Evolutionary conservation across 2,113 vertebrate genomes (phyloP), one percentile per base, ranked within the genome.

Genomic region (Alouatta palliata): DNA sequence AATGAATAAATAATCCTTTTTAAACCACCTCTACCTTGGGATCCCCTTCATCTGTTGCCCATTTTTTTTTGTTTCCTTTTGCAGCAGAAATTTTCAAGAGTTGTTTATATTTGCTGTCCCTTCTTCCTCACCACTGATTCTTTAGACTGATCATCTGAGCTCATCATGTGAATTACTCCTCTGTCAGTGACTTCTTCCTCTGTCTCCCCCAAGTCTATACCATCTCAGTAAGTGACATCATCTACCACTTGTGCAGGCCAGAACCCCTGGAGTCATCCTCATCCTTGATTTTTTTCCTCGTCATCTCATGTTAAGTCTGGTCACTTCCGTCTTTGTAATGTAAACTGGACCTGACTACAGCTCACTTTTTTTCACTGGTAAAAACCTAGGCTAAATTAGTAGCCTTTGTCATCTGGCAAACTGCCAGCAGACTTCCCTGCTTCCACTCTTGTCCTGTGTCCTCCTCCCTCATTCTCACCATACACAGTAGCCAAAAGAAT

Each of bases 361-460:
- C 40, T 87, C 56, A 30, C 4, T 25, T 58, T 80, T 75, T 75
- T 52, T 87, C 21, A 43, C 27, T 75, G 27, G 87, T 95, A 77
- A 85, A 82, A 87, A 58, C 40, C 7, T 27, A 64, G 68, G 52
- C n/a, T 47, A 47, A 49, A 35, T 32, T 43, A 12, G 27, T 64
- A 68, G 35, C n/a, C 30, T 77, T 91, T 92, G 21, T 95, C 7
- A 71, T 61, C 64, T 73, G 56, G 88, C 92, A 93, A 81, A 84
- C 32, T 76, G 71, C 37, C 52, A 52, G 1, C 1, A 86, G 49
- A 85, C 40, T 91, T 94, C 35, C 6, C 32, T 85, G 21, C n/a
- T 19, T 76, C 66, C 68, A 0, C 58, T 73, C 10, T 70, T 84
- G n/a, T 71, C 19, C 19, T 30, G 23, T 45, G 1, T 17, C 19